Base-by-base conservation (phyloP, 2,113 vertebrate species). In the Scomber japonicus region DNA sequence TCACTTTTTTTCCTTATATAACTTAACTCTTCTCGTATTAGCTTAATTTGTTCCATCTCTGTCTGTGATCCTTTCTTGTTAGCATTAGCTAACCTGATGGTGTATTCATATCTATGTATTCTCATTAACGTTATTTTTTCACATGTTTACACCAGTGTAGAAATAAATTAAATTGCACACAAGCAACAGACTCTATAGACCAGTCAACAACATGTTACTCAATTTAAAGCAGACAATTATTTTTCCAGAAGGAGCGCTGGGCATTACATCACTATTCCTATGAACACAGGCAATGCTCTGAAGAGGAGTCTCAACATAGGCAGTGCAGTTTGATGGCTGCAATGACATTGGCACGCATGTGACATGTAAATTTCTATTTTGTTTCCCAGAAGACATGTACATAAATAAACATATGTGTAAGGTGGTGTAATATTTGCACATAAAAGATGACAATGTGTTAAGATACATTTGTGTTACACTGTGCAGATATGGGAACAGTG, bases 181-280 rank as follows among this genome's bases (percentile, higher is more conserved):
- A 50, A 75, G 57, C 19, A 79, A 74, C 57, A 35, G 64, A 81
- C 80, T 81, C 54, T 51, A 54, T 21, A 61, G 68, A 53, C 59
- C 30, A n/a, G 27, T 19, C 48, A 49, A 71, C 79, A 63, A 72
- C 75, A 80, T 59, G 65, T 27, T 59, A 75, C 64, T 88, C 77
- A 82, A 80, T 90, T 78, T 78, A 87, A 84, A 92, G 83, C 59
- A 64, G 81, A 80, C 70, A 84, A 77, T 76, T 67, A 75, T 87
- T 87, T 82, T 87, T 83, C 80, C 82, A 72, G 80, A 45, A 35
- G 57, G 74, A 87, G 82, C 82, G 61, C 50, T 64, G 81, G 80
- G 81, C 70, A 86, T 83, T 79, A 79, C 40, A 68, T 65, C 61
- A 9, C 71, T 85, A 83, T 90, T 83, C 86, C 71, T 80, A 79